Conservation (phyloP, 2,113 vertebrate species). For the Protobothrops flavoviridis region DNA sequence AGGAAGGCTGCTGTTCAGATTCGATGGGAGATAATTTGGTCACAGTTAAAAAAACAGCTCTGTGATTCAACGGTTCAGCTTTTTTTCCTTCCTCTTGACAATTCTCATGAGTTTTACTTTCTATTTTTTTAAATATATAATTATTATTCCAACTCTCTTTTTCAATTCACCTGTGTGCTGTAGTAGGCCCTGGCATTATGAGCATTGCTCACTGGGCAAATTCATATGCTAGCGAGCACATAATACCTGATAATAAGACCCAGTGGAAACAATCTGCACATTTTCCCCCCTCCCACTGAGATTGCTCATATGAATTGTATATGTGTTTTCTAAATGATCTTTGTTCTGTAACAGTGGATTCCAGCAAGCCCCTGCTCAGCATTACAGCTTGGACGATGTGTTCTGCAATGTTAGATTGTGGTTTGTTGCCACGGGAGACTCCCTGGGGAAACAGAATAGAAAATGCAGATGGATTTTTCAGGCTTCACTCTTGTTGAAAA, state of each 20-base stretch:
- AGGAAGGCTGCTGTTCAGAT: neutral
- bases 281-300: neutral
- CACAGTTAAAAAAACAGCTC: neutral
- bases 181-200: neutral
- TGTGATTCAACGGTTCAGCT: neutral
- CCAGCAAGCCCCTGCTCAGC: neutral
- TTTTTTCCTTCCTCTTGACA: neutral
- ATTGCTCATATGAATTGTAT: neutral
- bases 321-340: neutral
- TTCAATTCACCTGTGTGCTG: neutral
- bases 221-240: constrained; percentile 9
- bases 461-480: neutral
- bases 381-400: neutral
- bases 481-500: neutral
- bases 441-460: neutral
- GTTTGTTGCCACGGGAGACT: neutral
- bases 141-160: neutral
- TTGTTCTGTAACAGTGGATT: neutral
- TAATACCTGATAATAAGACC: constrained; percentile 26
- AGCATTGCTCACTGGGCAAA: constrained; percentile 24
- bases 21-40: neutral
- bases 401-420: neutral
- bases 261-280: constrained; percentile 5
- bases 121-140: neutral
- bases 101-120: neutral